These are phyloP conservation scores for Sphyrna mokarran DNA, from an alignment of 2,113 vertebrate species.

Conservation along the genomic window DNA sequence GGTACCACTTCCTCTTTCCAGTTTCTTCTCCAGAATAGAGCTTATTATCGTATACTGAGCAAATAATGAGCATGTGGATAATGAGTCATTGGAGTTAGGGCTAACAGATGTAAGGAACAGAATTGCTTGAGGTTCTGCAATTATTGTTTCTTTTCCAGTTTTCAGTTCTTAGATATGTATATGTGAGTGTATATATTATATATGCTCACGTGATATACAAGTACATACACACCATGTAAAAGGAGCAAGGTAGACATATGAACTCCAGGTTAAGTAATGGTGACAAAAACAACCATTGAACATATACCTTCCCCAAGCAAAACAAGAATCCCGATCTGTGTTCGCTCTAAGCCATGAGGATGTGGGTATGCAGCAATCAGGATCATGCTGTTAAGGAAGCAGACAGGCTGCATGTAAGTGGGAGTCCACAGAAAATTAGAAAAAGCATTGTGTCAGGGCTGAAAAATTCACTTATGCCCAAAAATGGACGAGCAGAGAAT, in stretches of 20 bases:
- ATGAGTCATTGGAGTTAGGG: constrained; percentile 11
- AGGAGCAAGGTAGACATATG: background rate
- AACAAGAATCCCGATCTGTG: background rate
- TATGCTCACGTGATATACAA: too few species aligned
- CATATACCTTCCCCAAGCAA: background rate
- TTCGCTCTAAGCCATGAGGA: background rate
- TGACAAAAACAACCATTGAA: background rate
- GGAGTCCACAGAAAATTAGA: too few species aligned
- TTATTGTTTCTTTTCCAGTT: background rate
- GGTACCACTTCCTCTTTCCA: constrained; percentile 15
- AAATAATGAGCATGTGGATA: background rate
- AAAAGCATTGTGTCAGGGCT: background rate
- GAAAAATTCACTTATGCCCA: background rate
- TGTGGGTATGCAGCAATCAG: background rate
- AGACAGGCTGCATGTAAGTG: background rate
- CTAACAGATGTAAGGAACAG: background rate
- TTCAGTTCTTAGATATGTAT: background rate
- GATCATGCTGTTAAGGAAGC: background rate
- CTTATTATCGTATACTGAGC: background rate
- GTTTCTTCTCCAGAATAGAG: background rate
- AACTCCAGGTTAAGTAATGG: background rate
- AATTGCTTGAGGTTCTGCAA: background rate
- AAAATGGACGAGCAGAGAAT: background rate
- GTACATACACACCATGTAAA: background rate
- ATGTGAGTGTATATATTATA: too few species aligned